Evolutionary conservation across 2,113 vertebrate species (phyloP).

Genomic region (Anguilla rostrata): DNA sequence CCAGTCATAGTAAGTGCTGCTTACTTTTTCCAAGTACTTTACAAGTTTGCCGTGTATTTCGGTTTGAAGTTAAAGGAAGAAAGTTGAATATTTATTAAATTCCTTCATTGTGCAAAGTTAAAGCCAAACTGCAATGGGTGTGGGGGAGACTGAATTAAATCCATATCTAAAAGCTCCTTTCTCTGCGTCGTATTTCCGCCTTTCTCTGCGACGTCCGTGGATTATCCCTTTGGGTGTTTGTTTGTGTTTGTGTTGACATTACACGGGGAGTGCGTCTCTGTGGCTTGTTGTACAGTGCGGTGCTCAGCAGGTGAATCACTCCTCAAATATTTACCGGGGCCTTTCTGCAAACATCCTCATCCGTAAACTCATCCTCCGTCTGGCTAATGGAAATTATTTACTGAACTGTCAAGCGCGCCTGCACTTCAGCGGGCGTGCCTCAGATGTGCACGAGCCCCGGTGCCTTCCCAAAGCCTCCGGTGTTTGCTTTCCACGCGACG

Average conservation of each 20-base stretch:
- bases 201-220: background rate
- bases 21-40: too few relatives aligned
- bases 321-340: conserved; percentile 37
- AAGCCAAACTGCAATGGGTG: too few relatives aligned
- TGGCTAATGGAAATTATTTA: conserved; percentile 41
- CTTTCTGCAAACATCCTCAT: conserved; percentile 25
- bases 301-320: conserved; percentile 29
- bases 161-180: background rate
- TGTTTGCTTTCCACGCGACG: background rate
- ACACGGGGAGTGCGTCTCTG: conserved; percentile 18
- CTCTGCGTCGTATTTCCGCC: background rate
- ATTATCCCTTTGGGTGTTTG: background rate
- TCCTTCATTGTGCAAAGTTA: too few relatives aligned
- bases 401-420: conserved; percentile 31
- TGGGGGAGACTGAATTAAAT: background rate
- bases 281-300: background rate
- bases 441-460: conserved; percentile 31
- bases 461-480: background rate
- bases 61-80: too few relatives aligned
- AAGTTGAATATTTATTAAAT: too few relatives aligned
- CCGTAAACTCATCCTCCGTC: conserved; percentile 24
- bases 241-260: conserved; percentile 16
- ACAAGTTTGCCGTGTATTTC: too few relatives aligned
- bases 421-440: conserved; percentile 31
- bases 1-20: too few relatives aligned